These are phyloP conservation scores for Halesus radiatus DNA, from an alignment of 1,140 invertebrate genomes.

Conservation along the genomic window DNA sequence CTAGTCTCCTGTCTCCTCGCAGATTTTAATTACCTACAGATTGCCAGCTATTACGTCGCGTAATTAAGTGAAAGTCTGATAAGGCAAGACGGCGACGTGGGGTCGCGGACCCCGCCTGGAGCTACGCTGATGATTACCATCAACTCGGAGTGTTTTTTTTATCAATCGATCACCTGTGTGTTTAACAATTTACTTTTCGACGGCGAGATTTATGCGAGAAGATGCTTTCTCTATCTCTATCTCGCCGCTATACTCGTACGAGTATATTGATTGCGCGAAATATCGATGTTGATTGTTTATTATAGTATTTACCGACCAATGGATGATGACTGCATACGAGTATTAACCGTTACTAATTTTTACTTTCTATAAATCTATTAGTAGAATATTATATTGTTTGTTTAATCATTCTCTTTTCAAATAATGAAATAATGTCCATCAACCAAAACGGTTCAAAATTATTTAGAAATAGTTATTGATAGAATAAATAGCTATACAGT, in stretches of 20 bases:
- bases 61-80: slow-evolving; percentile 26
- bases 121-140: not conserved
- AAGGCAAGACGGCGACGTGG: not conserved
- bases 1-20: not conserved
- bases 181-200: not conserved
- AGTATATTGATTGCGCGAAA: not conserved
- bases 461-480: too few species aligned
- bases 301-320: too few species aligned
- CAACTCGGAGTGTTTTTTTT: not conserved
- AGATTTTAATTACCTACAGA: slow-evolving; percentile 15
- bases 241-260: too few species aligned
- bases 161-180: slow-evolving; percentile 27
- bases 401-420: not conserved
- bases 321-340: not conserved
- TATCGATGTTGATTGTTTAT: not conserved
- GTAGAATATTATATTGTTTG: not conserved
- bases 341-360: not conserved
- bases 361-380: slow-evolving; percentile 3
- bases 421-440: too few species aligned
- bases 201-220: slow-evolving; percentile 14
- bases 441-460: too few species aligned
- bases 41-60: not conserved
- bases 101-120: slow-evolving; percentile 1
- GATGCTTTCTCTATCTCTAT: slow-evolving; percentile 27
- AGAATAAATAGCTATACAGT: too few species aligned